A percentile compares a stretch with the other conserved stretches of the same genome.
These are phyloP conservation scores for Halcyon badia DNA, from an alignment of 2,797 vertebrate species.

Conservation along the genomic window DNA sequence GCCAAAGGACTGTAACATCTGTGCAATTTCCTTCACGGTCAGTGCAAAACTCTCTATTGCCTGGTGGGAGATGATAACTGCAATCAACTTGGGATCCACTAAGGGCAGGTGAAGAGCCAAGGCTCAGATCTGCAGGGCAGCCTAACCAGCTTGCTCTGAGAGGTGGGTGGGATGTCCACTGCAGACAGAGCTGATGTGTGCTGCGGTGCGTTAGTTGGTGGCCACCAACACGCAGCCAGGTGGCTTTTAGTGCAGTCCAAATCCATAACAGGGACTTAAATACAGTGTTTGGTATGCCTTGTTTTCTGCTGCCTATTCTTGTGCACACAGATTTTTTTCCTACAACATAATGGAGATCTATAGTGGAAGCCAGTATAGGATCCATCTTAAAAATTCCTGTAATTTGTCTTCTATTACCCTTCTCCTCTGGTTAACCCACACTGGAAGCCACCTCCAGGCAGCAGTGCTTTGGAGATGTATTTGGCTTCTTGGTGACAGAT, in stretches of 20 bases:
- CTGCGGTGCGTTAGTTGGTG: not conserved
- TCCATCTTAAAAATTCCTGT: not conserved
- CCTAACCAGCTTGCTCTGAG: not conserved
- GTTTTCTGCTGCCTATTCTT: not conserved
- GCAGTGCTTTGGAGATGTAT: not conserved
- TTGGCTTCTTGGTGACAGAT: not conserved
- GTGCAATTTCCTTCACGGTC: conserved; percentile 95
- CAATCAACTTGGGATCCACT: not conserved
- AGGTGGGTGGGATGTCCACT: not conserved
- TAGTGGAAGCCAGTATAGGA: not conserved
- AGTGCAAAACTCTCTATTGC: conserved; percentile 97
- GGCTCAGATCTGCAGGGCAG: not conserved
- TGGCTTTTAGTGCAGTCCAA: not conserved
- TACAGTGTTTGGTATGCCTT: not conserved
- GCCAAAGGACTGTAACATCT: conserved; percentile 94
- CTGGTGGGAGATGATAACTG: conserved; percentile 75
- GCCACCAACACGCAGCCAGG: not conserved
- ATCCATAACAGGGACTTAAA: not conserved
- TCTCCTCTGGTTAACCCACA: not conserved
- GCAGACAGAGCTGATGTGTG: not conserved
- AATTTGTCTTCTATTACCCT: not conserved
- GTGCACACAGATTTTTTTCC: not conserved
- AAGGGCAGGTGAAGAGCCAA: rapidly evolving
- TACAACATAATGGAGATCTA: not conserved
- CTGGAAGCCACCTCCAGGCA: not conserved